Percentiles rank a stretch among this genome's conserved stretches.
phyloP scores from a whole-genome alignment of 2,797 vertebrate genomes.

The Microctenopoma steveboyesi region DNA sequence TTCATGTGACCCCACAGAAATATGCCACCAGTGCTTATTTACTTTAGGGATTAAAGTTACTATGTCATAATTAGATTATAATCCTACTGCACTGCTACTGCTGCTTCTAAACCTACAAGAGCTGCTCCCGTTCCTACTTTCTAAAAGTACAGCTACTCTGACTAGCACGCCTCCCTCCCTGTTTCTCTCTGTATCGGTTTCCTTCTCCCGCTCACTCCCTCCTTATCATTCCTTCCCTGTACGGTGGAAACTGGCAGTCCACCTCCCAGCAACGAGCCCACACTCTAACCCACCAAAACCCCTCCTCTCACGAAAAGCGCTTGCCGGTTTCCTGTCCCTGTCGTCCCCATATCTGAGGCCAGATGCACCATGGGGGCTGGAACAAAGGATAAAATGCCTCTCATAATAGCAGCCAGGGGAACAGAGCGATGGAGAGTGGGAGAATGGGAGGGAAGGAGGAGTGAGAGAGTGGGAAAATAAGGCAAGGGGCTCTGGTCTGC shows the following conservation, averaged over 20 bases:
- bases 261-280: conserved; percentile 62
- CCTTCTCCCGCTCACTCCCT: conserved; percentile 64
- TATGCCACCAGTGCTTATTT: conserved; percentile 25
- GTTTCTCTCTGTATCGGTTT: conserved; percentile 62
- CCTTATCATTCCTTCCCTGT: conserved; percentile 70
- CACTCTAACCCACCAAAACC: conserved; percentile 44
- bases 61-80: conserved; percentile 28
- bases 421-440: conserved; percentile 67
- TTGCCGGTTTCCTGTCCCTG: conserved; percentile 76
- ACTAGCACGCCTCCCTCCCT: conserved; percentile 27
- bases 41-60: conserved; percentile 20
- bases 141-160: conserved; percentile 33
- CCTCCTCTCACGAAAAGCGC: conserved; percentile 68
- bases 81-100: conserved; percentile 22
- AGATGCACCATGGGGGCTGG: conserved; percentile 84
- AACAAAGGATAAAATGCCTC: conserved; percentile 86
- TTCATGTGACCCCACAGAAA: conserved; percentile 28
- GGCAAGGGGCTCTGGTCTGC: conserved; percentile 74
- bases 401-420: conserved; percentile 83
- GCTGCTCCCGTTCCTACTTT: not conserved
- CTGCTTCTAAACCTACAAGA: conserved; percentile 15
- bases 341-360: conserved; percentile 82
- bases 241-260: conserved; percentile 76
- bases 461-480: conserved; percentile 41
- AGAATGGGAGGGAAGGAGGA: conserved; percentile 67